Percentiles rank a stretch among this genome's conserved stretches.
Conservation (phyloP, 2,113 vertebrate species). For the Pituophis catenifer region DNA sequence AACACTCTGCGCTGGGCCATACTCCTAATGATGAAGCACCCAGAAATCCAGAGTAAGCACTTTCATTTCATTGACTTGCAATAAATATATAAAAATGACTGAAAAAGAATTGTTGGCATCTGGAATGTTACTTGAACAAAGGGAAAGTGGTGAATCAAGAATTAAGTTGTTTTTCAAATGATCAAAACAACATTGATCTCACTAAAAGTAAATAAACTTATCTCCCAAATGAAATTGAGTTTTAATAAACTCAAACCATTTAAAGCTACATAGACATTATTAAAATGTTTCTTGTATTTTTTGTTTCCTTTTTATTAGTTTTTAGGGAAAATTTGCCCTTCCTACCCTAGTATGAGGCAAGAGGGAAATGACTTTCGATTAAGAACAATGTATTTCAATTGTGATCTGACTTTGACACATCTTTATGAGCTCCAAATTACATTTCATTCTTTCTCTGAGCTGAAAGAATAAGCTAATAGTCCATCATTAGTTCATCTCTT, state of each 20-base stretch:
- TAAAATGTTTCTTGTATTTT: not conserved
- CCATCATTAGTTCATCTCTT: not conserved
- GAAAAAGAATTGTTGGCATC: not conserved
- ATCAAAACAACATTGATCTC: not conserved
- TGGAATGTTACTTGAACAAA: not conserved
- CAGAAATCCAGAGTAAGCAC: conserved; percentile 65
- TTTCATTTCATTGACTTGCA: not conserved
- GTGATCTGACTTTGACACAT: not conserved
- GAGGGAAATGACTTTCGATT: not conserved
- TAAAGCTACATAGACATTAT: not conserved
- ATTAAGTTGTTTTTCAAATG: not conserved
- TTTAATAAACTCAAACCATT: not conserved
- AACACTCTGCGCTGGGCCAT: conserved; percentile 63
- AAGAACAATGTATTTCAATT: not conserved
- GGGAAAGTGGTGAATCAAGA: not conserved
- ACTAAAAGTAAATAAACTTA: not conserved
- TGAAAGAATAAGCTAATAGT: not conserved
- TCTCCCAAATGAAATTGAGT: not conserved
- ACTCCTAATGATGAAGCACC: conserved; percentile 66
- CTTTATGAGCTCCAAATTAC: not conserved
- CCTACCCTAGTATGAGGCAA: not conserved
- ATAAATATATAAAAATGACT: not conserved
- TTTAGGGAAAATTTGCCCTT: not conserved
- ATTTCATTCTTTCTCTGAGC: not conserved
- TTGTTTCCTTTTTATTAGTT: not conserved